Evolutionary conservation across 2,888 invertebrate genomes (phyloP).

Genomic region (Mesoligia furuncula): DNA sequence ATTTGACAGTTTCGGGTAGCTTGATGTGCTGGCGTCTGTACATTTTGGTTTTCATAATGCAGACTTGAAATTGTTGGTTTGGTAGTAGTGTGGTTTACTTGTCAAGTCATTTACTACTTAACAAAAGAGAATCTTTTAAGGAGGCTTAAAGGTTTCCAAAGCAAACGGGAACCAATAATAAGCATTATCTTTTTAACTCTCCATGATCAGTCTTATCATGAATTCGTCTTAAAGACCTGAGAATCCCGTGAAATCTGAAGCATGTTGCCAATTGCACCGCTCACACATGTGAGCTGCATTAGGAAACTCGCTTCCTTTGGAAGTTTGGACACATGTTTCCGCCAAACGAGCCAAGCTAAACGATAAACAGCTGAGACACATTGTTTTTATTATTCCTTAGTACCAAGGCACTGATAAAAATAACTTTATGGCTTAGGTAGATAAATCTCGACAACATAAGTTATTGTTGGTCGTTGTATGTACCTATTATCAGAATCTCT

Average conservation of each 20-base stretch:
- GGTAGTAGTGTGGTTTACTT: not conserved
- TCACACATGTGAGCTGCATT: constrained; percentile 37
- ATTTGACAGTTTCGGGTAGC: too few species aligned
- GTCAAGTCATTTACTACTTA: not conserved
- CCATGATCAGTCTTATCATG: not conserved
- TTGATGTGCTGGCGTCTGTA: too few species aligned
- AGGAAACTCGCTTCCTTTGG: constrained; percentile 39
- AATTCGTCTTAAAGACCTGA: not conserved
- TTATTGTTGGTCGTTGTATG: not conserved
- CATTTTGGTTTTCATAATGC: not conserved
- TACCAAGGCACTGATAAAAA: constrained; percentile 21
- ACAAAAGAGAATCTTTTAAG: not conserved
- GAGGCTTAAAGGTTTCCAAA: not conserved
- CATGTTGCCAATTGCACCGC: constrained; percentile 45
- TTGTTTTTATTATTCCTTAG: constrained; percentile 30
- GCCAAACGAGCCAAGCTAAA: constrained; percentile 6
- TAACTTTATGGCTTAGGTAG: not conserved
- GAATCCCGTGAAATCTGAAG: not conserved
- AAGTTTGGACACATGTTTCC: constrained; percentile 39
- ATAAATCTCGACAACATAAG: not conserved
- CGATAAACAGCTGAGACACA: constrained; percentile 37
- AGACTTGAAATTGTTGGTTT: not conserved
- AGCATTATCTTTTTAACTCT: not conserved
- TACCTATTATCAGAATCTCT: not conserved
- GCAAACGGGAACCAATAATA: not conserved